Percentiles rank a stretch among this genome's conserved stretches.
These are phyloP conservation scores for Agapornis canus DNA, from an alignment of 2,797 vertebrate species.

Conservation along the genomic window DNA sequence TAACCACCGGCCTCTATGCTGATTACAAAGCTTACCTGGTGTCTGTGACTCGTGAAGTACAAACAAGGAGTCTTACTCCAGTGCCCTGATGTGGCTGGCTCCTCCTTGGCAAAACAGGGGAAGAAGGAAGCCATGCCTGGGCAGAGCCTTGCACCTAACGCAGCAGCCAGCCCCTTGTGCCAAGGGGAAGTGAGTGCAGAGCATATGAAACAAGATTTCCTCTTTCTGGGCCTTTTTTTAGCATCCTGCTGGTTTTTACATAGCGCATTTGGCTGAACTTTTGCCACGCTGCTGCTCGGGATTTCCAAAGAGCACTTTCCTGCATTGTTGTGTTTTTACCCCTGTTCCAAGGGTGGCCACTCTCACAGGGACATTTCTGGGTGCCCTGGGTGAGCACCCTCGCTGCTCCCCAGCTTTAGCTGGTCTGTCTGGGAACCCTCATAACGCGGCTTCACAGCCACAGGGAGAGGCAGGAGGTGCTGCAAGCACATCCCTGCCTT, in stretches of 20 bases:
- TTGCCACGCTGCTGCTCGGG: background rate
- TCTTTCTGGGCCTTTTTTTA: constrained; percentile 48
- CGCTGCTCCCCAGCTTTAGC: rapidly evolving
- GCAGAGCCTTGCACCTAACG: background rate
- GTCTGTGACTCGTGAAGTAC: background rate
- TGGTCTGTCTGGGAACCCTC: background rate
- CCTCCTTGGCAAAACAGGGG: background rate
- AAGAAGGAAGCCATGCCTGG: background rate
- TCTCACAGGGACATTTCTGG: background rate
- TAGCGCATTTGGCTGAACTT: background rate
- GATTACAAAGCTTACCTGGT: background rate
- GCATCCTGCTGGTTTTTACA: background rate
- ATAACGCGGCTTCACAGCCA: rapidly evolving
- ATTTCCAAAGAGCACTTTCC: background rate
- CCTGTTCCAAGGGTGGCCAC: rapidly evolving
- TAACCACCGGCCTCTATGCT: background rate
- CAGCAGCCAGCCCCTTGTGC: background rate
- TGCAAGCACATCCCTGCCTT: rapidly evolving
- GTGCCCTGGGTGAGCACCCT: background rate
- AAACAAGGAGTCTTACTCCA: background rate
- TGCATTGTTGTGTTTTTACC: background rate
- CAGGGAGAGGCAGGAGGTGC: background rate
- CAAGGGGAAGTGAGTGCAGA: background rate
- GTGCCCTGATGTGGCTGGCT: rapidly evolving
- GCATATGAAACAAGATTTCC: background rate